Evolutionary conservation across 2,113 vertebrate genomes (phyloP).

Genomic region (Lota lota): DNA sequence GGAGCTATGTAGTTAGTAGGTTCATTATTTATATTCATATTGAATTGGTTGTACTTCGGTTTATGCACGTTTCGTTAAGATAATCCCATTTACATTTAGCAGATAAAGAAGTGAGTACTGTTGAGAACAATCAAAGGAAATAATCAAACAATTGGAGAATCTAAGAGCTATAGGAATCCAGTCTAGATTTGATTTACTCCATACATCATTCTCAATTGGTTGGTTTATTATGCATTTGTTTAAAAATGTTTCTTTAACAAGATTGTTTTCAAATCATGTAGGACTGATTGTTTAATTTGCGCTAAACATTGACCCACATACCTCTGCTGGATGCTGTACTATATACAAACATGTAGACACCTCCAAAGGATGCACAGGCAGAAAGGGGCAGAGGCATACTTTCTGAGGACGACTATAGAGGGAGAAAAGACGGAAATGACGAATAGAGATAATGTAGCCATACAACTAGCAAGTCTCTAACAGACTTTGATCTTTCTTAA

Average conservation of each 20-base stretch:
- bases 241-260: no score
- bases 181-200: not conserved
- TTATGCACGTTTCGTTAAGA: not conserved
- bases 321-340: constrained; percentile 96
- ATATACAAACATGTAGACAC: constrained; percentile 91
- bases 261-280: no score
- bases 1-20: not conserved
- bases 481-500: no score
- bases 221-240: no score
- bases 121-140: not conserved
- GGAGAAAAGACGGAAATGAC: constrained; percentile 39
- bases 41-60: not conserved
- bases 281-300: no score
- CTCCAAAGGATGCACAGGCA: constrained; percentile 82
- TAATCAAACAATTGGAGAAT: not conserved
- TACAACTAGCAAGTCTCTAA: constrained; percentile 33
- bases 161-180: not conserved
- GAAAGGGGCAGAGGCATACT: constrained; percentile 94
- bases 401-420: constrained; percentile 87
- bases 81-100: not conserved
- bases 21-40: not conserved
- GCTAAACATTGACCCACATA: constrained; percentile 56
- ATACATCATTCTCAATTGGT: no score
- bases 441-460: no score
- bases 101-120: not conserved